Evolutionary conservation across 2,888 invertebrate species (phyloP).

Genomic region (Metopia argyrocephala): DNA sequence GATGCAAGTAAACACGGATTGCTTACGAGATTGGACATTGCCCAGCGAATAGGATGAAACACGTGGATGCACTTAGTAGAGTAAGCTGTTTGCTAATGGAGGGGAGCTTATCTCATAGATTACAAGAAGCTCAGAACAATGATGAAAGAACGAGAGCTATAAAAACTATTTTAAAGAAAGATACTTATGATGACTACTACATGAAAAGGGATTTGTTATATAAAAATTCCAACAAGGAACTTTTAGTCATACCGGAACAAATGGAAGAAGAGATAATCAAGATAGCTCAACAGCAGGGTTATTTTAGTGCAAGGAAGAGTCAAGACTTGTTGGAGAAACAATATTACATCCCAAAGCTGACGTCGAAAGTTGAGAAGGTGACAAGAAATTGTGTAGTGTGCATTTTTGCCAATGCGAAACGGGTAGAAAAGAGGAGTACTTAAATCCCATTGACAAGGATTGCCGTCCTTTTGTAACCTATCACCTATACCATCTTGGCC

Average conservation of each 20-base stretch:
- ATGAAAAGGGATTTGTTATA: slow-evolving; percentile 38
- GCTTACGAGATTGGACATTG: slow-evolving; percentile 56
- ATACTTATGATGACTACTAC: background rate
- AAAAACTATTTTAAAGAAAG: background rate
- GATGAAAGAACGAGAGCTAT: slow-evolving; percentile 26
- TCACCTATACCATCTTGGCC: slow-evolving; percentile 35
- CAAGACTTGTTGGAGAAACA: slow-evolving; percentile 1
- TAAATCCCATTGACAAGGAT: background rate
- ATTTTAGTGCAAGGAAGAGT: background rate
- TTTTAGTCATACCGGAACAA: slow-evolving; percentile 70
- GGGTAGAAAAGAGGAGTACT: background rate
- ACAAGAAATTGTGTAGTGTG: background rate
- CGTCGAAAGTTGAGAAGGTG: background rate
- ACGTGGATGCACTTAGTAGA: slow-evolving; percentile 58
- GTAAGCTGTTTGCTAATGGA: slow-evolving; percentile 31
- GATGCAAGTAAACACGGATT: too few relatives aligned
- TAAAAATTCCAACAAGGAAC: slow-evolving; percentile 37
- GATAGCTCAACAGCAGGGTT: slow-evolving; percentile 66
- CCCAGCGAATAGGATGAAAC: slow-evolving; percentile 52
- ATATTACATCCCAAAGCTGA: background rate
- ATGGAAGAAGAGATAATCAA: slow-evolving; percentile 73
- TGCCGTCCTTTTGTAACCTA: slow-evolving; percentile 5
- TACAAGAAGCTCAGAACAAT: slow-evolving; percentile 29
- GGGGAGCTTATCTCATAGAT: slow-evolving; percentile 4
- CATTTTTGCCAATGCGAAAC: background rate